Percentiles rank a stretch among this genome's conserved stretches.
These are phyloP conservation scores for Lordiphosa collinella DNA, from an alignment of 1,140 invertebrate genomes.

Conservation along the genomic window DNA sequence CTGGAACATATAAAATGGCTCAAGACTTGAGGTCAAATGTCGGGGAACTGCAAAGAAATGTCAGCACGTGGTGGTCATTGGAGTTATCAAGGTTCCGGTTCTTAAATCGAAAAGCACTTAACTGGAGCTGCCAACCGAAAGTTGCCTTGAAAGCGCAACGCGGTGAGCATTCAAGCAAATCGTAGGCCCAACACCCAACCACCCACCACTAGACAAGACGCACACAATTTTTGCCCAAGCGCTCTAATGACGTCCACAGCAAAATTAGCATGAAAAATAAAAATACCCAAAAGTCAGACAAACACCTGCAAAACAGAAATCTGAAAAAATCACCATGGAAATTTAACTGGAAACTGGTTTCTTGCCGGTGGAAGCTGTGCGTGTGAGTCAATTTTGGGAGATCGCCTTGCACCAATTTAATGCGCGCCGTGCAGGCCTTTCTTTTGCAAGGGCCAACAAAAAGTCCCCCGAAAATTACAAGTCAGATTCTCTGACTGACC, in stretches of 20 bases:
- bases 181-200: slow-evolving; percentile 4
- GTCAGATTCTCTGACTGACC: slow-evolving; percentile 3
- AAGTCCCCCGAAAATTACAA: slow-evolving; percentile 27
- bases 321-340: slow-evolving; percentile 25
- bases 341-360: slow-evolving; percentile 27
- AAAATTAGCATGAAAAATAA: slow-evolving; percentile 24
- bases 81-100: slow-evolving; percentile 38
- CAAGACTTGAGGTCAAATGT: slow-evolving; percentile 30
- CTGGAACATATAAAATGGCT: too few species aligned
- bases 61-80: slow-evolving; percentile 4
- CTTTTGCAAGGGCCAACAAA: slow-evolving; percentile 31
- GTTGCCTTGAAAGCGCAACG: slow-evolving; percentile 34
- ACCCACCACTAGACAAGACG: slow-evolving; percentile 8
- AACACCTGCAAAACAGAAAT: slow-evolving; percentile 42
- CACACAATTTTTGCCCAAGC: neutral
- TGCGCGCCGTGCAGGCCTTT: slow-evolving; percentile 21
- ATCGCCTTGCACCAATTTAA: slow-evolving; percentile 28
- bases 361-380: slow-evolving; percentile 25
- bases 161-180: slow-evolving; percentile 43
- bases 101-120: slow-evolving; percentile 27
- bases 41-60: slow-evolving; percentile 25
- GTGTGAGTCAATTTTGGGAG: slow-evolving; percentile 1
- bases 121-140: slow-evolving; percentile 35
- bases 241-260: slow-evolving; percentile 20
- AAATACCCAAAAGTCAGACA: slow-evolving; percentile 22